Evolutionary conservation across 2,797 vertebrate genomes (phyloP).

Genomic region (Discoglossus pictus): DNA sequence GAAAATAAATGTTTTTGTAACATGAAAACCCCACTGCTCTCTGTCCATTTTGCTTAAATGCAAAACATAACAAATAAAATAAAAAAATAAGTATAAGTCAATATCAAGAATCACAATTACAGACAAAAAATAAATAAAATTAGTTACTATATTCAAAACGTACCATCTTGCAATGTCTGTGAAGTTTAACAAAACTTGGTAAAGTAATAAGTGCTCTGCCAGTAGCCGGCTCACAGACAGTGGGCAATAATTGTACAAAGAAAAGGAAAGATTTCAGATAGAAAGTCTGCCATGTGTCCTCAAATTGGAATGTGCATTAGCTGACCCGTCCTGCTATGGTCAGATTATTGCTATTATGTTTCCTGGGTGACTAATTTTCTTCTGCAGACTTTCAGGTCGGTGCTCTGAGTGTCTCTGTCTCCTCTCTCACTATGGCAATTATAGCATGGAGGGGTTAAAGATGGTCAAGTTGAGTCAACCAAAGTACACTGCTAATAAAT

Average conservation of each 20-base stretch:
- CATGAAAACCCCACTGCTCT: too few relatives aligned
- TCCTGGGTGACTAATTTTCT: slow-evolving; percentile 52
- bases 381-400: slow-evolving; percentile 32
- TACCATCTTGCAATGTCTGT: background rate
- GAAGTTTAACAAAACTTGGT: slow-evolving; percentile 1
- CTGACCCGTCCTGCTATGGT: slow-evolving; percentile 41
- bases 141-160: too few relatives aligned
- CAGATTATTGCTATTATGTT: slow-evolving; percentile 49
- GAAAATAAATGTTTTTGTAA: too few relatives aligned
- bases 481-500: too few relatives aligned
- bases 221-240: slow-evolving; percentile 7
- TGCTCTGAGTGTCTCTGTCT: slow-evolving; percentile 21
- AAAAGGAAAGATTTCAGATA: slow-evolving; percentile 25
- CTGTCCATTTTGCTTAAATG: too few relatives aligned
- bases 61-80: too few relatives aligned
- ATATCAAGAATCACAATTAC: too few relatives aligned
- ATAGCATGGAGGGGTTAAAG: background rate
- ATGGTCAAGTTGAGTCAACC: background rate
- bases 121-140: too few relatives aligned
- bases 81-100: too few relatives aligned
- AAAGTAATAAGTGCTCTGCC: background rate
- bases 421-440: slow-evolving; percentile 5
- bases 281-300: slow-evolving; percentile 48
- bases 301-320: slow-evolving; percentile 51
- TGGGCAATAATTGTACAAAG: slow-evolving; percentile 24